phyloP scores from a whole-genome alignment of 1,140 invertebrate species.

The Stratiolaelaps scimitus region DNA sequence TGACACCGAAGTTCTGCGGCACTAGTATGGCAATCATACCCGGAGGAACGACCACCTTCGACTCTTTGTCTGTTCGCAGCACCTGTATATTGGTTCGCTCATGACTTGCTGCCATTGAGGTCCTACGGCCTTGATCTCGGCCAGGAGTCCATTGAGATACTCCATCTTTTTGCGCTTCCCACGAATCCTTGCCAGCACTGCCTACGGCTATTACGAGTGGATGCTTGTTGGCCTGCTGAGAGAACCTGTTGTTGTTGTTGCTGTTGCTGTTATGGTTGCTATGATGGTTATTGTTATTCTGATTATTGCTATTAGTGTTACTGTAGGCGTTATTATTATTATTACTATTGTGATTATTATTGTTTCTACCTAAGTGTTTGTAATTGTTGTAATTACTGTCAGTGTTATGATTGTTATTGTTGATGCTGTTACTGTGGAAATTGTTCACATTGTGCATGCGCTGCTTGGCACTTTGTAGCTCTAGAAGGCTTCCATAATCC shows the following conservation, averaged over 20 bases:
- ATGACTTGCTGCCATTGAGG: not conserved
- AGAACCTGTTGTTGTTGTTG: too few relatives aligned
- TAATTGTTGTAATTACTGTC: too few relatives aligned
- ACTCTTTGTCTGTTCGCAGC: constrained; percentile 5
- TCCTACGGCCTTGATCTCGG: too few relatives aligned
- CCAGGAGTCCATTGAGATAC: too few relatives aligned
- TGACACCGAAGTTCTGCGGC: constrained; percentile 6
- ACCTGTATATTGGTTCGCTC: constrained; percentile 10
- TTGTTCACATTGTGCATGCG: not conserved
- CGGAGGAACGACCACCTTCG: constrained; percentile 8
- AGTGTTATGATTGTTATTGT: too few relatives aligned
- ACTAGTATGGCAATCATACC: constrained; percentile 19
- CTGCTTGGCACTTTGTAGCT: constrained; percentile 9
- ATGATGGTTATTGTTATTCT: too few relatives aligned
- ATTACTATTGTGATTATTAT: too few relatives aligned
- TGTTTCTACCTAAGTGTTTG: too few relatives aligned
- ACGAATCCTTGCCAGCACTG: not conserved
- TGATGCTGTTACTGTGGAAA: too few relatives aligned
- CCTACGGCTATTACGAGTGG: not conserved
- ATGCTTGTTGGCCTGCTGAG: not conserved
- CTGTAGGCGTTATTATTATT: too few relatives aligned
- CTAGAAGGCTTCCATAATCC: constrained; percentile 12
- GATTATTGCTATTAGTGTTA: too few relatives aligned
- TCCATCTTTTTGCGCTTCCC: not conserved
- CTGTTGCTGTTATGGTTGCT: too few relatives aligned